phyloP scores from a whole-genome alignment of 23 tunicate genomes.

The Halocynthia roretzi region DNA sequence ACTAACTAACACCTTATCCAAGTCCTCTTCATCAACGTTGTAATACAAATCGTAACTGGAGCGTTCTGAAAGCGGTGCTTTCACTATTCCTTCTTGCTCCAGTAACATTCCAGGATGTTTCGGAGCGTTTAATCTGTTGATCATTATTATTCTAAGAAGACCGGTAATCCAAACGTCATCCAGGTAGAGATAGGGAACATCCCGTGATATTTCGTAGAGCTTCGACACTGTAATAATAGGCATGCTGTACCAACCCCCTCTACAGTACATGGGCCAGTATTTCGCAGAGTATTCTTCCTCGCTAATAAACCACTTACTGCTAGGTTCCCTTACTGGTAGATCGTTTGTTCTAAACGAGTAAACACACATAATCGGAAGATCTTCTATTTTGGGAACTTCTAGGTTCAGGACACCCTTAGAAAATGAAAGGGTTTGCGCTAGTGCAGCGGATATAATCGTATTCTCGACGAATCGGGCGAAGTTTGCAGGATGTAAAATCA shows the following conservation, averaged over 20 bases:
- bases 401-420: background rate
- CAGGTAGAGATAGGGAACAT: constrained; percentile 12
- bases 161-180: constrained; percentile 68
- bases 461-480: constrained; percentile 32
- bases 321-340: constrained; percentile 13
- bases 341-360: constrained; percentile 26
- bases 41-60: background rate
- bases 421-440: background rate
- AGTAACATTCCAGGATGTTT: background rate
- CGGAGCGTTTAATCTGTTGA: background rate
- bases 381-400: constrained; percentile 18
- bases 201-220: constrained; percentile 32
- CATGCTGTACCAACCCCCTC: constrained; percentile 45
- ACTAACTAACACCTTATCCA: constrained; percentile 11
- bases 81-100: background rate
- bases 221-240: constrained; percentile 23
- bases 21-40: background rate
- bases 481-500: constrained; percentile 38
- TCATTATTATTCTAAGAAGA: constrained; percentile 27
- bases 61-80: constrained; percentile 3
- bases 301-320: constrained; percentile 37
- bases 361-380: constrained; percentile 39
- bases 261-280: constrained; percentile 39
- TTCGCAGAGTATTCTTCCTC: constrained; percentile 14
- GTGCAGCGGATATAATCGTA: background rate